Evolutionary conservation across 2,797 vertebrate species (phyloP).

Genomic region (Atherinosoma microstoma): DNA sequence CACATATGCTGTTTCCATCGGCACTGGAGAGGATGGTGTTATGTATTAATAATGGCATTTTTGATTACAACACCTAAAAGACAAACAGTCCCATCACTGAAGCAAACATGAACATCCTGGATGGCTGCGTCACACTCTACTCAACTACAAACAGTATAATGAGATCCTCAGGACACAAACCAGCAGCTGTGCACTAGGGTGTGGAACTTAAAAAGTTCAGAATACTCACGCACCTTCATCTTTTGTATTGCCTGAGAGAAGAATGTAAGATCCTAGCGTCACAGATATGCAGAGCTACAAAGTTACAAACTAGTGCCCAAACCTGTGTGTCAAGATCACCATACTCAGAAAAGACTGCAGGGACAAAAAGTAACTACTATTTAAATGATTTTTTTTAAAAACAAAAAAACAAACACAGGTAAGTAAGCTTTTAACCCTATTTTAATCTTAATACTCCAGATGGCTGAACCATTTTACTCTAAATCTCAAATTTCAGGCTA

Average conservation of each 20-base stretch:
- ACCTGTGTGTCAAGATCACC: neutral
- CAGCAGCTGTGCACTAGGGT: slow-evolving; percentile 7
- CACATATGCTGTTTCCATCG: no score
- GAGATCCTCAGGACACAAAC: neutral
- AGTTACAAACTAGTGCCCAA: neutral
- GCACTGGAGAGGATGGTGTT: neutral
- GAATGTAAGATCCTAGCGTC: neutral
- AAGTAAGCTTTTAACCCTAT: no score
- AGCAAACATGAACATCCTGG: slow-evolving; percentile 53
- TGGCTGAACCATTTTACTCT: neutral
- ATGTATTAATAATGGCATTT: neutral
- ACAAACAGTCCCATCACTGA: slow-evolving; percentile 6
- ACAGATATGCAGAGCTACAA: neutral
- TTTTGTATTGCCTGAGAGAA: neutral
- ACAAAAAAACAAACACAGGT: no score
- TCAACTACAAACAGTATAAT: neutral
- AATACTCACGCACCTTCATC: neutral
- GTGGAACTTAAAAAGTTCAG: neutral
- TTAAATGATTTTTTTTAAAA: no score
- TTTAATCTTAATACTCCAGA: no score
- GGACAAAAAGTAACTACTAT: neutral
- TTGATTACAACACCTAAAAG: neutral
- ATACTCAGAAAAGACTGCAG: neutral
- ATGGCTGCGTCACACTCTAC: neutral
- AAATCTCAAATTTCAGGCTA: slow-evolving; percentile 3